Conservation (phyloP, 1,140 invertebrate genomes). For the Apis laboriosa region DNA sequence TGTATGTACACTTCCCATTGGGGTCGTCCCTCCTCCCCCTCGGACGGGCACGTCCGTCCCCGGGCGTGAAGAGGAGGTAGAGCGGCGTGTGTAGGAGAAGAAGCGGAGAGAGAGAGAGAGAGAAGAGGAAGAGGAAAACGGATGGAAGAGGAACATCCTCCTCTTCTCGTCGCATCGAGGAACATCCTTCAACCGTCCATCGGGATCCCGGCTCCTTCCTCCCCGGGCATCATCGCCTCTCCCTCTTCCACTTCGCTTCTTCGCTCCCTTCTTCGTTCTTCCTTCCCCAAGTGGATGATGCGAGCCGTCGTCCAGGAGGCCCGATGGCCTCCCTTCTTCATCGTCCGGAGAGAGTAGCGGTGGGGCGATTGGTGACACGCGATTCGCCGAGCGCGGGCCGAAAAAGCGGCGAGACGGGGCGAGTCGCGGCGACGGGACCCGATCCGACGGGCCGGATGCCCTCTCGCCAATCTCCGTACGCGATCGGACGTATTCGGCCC, state of each 20-base stretch:
- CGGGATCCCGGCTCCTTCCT: not conserved
- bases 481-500: constrained; percentile 26
- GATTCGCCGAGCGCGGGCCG: constrained; percentile 48
- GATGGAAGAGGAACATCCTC: constrained; percentile 57
- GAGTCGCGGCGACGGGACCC: constrained; percentile 27
- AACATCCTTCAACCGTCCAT: constrained; percentile 57
- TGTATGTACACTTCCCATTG: not conserved
- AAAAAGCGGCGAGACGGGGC: constrained; percentile 11
- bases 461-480: constrained; percentile 31
- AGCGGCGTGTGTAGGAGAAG: constrained; percentile 49
- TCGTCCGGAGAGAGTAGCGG: constrained; percentile 16
- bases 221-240: constrained; percentile 11
- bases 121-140: constrained; percentile 30
- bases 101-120: constrained; percentile 9
- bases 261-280: not conserved
- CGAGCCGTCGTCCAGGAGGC: constrained; percentile 50
- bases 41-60: constrained; percentile 63
- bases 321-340: constrained; percentile 57
- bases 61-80: constrained; percentile 58
- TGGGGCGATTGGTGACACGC: constrained; percentile 11
- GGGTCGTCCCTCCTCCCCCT: constrained; percentile 56
- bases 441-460: constrained; percentile 43
- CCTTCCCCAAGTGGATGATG: too few species aligned
- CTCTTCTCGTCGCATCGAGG: constrained; percentile 46
- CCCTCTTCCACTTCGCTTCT: constrained; percentile 8